Evolutionary conservation across 2,797 vertebrate genomes (phyloP), one percentile per base, ranked within the genome.

Genomic region (Semotilus atromaculatus): DNA sequence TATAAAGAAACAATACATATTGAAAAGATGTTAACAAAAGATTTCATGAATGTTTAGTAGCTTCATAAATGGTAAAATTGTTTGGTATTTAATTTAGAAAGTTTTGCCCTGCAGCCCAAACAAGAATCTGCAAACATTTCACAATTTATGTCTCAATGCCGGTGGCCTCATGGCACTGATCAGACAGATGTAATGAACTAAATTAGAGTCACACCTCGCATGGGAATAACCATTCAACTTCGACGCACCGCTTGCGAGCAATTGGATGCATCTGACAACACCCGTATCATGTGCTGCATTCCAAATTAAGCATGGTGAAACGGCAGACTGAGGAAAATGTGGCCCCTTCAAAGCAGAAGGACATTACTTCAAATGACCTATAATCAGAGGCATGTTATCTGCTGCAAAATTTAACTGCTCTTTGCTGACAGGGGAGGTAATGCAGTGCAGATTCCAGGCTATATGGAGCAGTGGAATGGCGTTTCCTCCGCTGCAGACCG

Each of bases 1-100:
- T 99, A 88, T 23, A 88, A 86, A 86, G 85, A 38, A 86, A 62
- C 73, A 78, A 89, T 71, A 43, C 79, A 81, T 40, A 77, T 74
- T 68, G 55, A 58, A 64, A 29, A 75, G 75, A 85, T 80, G 84
- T 81, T 68, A 71, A 60, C 16, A 78, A n/a, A 16, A 83, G 38
- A 83, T 86, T 70, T 68, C 21, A 53, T 18, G 19, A 23, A 66
- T 38, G 38, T 72, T 23, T 36, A 60, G 19, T 16, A 72, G 40
- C 48, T 55, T 7, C 23, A 19, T 43, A 23, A 55, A 23, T 9
- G 18, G 34, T 29, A 29, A 43, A 43, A 82, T 80, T 55, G 31
- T 85, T 83, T 86, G 81, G 26, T 18, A 64, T 81, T 66, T 83
- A n/a, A 81, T 85, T 70, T 74, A 67, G 78, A 55, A 81, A 62